Evolutionary conservation across 2,888 invertebrate genomes (phyloP).

Genomic region (Branchipolynoe longqiensis): DNA sequence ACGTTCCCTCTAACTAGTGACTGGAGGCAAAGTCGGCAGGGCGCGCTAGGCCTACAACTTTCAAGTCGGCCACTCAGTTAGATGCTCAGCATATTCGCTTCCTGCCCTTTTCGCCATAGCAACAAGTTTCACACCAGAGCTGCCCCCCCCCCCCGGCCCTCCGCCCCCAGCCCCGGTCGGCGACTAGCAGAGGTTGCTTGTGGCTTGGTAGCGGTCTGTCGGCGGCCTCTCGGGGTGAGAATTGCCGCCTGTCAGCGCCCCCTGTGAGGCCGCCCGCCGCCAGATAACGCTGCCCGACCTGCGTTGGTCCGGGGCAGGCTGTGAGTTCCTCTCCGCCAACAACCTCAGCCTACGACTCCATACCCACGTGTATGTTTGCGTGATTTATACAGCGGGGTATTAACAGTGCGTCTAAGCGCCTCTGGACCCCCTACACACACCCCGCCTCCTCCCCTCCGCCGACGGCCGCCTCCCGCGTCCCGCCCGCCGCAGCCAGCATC

Average conservation of each 20-base stretch:
- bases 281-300: constrained; percentile 19
- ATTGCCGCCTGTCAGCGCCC: constrained; percentile 47
- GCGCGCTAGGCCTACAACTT: no score
- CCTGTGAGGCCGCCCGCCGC: not conserved
- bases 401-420: not conserved
- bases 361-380: no score
- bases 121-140: not conserved
- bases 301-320: not conserved
- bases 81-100: not conserved
- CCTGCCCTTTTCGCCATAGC: not conserved
- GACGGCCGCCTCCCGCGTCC: not conserved
- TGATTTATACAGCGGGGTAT: no score
- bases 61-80: not conserved
- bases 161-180: not conserved
- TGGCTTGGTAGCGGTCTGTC: constrained; percentile 11
- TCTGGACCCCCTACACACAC: not conserved
- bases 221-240: constrained; percentile 12
- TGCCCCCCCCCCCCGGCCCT: not conserved
- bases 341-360: not conserved
- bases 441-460: not conserved
- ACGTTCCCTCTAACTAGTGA: no score
- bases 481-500: constrained; percentile 12
- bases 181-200: not conserved
- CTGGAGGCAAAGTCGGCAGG: no score
- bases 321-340: not conserved